phyloP scores from a whole-genome alignment of 2,888 invertebrate species.

The Drosophila macrothrix region DNA sequence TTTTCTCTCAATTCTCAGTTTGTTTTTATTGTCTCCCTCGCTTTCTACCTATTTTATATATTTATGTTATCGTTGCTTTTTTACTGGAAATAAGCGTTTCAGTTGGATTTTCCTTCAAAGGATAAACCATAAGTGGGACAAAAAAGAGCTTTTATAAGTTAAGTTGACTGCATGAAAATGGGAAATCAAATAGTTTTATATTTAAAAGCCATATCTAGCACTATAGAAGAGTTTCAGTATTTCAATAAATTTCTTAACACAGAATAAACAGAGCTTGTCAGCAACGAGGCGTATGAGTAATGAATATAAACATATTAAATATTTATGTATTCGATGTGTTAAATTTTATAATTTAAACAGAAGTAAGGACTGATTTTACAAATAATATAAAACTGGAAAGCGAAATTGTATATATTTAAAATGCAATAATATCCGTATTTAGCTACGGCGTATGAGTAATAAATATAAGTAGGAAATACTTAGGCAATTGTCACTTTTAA shows the following conservation, averaged over 20 bases:
- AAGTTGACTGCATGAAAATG: background rate
- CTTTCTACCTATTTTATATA: background rate
- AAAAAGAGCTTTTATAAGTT: background rate
- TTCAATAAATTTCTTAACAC: background rate
- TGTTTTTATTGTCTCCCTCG: background rate
- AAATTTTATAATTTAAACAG: background rate
- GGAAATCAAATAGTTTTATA: too few species aligned
- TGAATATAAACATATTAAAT: background rate
- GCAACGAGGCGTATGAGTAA: background rate
- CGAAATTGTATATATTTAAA: background rate
- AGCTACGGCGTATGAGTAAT: background rate
- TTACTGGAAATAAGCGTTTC: background rate
- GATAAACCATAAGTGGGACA: background rate
- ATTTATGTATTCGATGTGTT: background rate
- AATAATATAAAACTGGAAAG: background rate
- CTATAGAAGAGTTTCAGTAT: background rate
- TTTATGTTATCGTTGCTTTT: background rate
- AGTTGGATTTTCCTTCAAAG: background rate
- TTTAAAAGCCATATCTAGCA: background rate
- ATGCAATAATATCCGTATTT: background rate
- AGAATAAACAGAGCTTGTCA: background rate
- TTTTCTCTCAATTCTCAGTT: slow-evolving; percentile 1
- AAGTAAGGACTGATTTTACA: background rate
- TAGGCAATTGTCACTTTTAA: background rate
- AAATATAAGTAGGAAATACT: background rate